Evolutionary conservation across 92 coral and sea anemone genomes (phyloP).

Genomic region (Epizoanthus ramosus): DNA sequence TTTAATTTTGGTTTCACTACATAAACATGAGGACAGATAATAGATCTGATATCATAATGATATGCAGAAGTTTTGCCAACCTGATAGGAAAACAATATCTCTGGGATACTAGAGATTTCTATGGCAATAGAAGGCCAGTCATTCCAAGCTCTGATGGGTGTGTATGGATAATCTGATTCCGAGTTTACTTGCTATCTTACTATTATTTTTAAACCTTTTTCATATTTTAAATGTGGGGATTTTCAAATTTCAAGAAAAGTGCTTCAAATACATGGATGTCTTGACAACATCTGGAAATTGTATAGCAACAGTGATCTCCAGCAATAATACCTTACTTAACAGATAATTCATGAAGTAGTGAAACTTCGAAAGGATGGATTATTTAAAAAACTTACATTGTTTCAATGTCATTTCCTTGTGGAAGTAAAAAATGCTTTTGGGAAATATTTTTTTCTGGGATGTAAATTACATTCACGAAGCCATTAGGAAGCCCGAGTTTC

Average conservation of each 20-base stretch:
- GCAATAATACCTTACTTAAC: not conserved
- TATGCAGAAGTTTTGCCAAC: constrained; percentile 80
- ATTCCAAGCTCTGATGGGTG: not conserved
- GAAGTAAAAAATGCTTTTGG: not conserved
- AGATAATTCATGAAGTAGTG: not conserved
- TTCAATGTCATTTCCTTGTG: not conserved
- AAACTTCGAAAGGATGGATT: not conserved
- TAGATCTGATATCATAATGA: constrained; percentile 66
- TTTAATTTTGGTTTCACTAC: constrained; percentile 41
- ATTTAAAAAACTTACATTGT: not conserved
- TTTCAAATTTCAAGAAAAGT: not conserved
- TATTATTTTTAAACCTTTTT: not conserved
- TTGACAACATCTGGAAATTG: constrained; percentile 39
- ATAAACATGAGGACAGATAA: constrained; percentile 51
- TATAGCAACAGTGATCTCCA: constrained; percentile 19
- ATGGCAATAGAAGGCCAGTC: constrained; percentile 58
- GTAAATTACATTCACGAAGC: not conserved
- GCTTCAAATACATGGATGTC: not conserved
- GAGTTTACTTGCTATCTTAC: not conserved
- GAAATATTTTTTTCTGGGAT: not conserved
- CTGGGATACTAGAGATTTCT: constrained; percentile 79
- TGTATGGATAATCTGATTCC: not conserved
- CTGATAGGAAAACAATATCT: constrained; percentile 80
- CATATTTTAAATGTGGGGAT: not conserved
- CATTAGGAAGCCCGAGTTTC: constrained; percentile 8